Percentiles rank a stretch among this genome's conserved stretches.
phyloP scores from a whole-genome alignment of 2,113 vertebrate genomes.

The Martes martes region DNA sequence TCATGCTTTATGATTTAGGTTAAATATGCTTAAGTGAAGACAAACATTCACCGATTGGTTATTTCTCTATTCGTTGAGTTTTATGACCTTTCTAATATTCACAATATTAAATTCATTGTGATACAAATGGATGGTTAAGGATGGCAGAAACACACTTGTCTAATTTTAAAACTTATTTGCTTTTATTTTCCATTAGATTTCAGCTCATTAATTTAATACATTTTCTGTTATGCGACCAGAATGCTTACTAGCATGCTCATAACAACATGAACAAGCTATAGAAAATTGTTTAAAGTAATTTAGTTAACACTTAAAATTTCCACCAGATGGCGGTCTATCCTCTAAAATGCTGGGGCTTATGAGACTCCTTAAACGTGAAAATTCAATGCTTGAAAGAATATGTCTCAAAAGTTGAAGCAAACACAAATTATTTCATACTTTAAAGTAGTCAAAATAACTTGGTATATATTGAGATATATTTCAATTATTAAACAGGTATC shows the following conservation, averaged over 20 bases:
- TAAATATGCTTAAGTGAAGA: background rate
- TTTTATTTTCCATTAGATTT: conserved; percentile 36
- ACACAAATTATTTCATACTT: background rate
- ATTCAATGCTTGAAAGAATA: background rate
- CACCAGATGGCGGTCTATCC: conserved; percentile 81
- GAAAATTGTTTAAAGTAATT: background rate
- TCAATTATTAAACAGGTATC: background rate
- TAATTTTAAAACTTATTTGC: conserved; percentile 38
- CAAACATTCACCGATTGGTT: background rate
- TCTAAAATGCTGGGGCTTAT: conserved; percentile 63
- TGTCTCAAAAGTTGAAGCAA: conserved; percentile 36
- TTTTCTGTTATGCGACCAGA: background rate
- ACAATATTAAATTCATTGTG: conserved; percentile 25
- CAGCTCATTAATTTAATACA: conserved; percentile 26
- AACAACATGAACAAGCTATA: background rate
- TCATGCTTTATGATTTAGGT: background rate
- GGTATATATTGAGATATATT: background rate
- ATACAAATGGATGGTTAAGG: background rate
- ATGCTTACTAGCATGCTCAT: background rate
- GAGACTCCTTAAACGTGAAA: background rate
- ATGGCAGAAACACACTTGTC: background rate
- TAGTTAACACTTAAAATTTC: conserved; percentile 34
- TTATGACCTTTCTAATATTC: background rate
- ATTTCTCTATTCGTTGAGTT: background rate
- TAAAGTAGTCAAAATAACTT: background rate